These are phyloP conservation scores for Brachionichthys hirsutus DNA, from an alignment of 2,113 vertebrate species.

Conservation along the genomic window DNA sequence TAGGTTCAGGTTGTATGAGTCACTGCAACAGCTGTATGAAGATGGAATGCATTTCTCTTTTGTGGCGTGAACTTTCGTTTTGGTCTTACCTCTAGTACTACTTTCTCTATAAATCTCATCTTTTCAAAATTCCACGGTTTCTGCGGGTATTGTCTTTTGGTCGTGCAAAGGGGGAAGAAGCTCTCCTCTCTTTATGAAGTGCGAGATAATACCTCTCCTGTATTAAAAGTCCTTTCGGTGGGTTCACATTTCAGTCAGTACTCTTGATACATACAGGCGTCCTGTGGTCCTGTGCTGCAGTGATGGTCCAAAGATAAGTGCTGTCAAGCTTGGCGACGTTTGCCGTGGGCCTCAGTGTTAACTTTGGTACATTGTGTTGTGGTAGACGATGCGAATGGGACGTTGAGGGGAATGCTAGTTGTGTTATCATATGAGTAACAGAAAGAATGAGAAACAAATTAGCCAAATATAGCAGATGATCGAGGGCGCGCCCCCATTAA, in stretches of 20 bases:
- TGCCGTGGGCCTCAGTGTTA: slow-evolving; percentile 35
- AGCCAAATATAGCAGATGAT: slow-evolving; percentile 52
- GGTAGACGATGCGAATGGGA: slow-evolving; percentile 28
- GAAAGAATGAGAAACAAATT: slow-evolving; percentile 42
- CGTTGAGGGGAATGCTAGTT: slow-evolving; percentile 37
- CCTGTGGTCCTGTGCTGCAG: slow-evolving; percentile 43
- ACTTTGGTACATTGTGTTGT: slow-evolving; percentile 59
- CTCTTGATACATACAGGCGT: slow-evolving; percentile 41
- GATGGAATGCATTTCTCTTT: slow-evolving; percentile 40
- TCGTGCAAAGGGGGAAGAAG: slow-evolving; percentile 44
- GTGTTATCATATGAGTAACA: slow-evolving; percentile 39
- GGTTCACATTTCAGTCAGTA: slow-evolving; percentile 57
- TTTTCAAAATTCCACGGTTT: slow-evolving; percentile 57
- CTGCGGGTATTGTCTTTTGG: slow-evolving; percentile 52
- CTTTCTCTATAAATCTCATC: slow-evolving; percentile 31
- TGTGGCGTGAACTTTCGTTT: slow-evolving; percentile 40
- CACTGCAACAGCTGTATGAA: slow-evolving; percentile 11
- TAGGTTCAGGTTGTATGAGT: slow-evolving; percentile 22
- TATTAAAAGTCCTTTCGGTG: slow-evolving; percentile 44
- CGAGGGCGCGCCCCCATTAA: slow-evolving; percentile 37
- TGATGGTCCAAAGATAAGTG: slow-evolving; percentile 41
- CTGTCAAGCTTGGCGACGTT: slow-evolving; percentile 30
- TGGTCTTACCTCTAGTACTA: slow-evolving; percentile 17
- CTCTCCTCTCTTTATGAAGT: slow-evolving; percentile 42
- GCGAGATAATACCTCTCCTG: slow-evolving; percentile 44